Evolutionary conservation across 2,797 vertebrate genomes (phyloP).

Genomic region (Tadarida brasiliensis): DNA sequence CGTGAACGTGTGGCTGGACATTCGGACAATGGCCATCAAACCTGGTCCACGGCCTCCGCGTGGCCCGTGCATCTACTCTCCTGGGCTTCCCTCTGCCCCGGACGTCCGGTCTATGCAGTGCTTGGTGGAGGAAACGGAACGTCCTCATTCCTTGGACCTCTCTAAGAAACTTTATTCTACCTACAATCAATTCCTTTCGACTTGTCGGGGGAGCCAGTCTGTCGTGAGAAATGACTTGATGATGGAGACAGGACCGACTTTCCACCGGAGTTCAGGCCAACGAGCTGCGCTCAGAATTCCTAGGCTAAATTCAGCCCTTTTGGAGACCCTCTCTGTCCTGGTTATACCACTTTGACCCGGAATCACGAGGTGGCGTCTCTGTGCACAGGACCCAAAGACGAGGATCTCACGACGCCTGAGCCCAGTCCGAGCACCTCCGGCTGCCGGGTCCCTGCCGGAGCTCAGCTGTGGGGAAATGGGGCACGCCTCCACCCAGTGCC

Average conservation of each 20-base stretch:
- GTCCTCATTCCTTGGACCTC: background rate
- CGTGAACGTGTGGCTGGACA: background rate
- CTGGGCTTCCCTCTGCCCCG: too few relatives aligned
- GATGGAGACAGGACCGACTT: background rate
- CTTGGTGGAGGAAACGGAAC: background rate
- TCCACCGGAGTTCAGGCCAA: too few relatives aligned
- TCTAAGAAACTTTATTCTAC: background rate
- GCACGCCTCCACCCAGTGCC: background rate
- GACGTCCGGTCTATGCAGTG: background rate
- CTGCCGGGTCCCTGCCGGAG: background rate
- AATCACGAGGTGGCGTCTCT: background rate
- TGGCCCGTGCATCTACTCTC: background rate
- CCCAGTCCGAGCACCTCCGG: rapidly evolving
- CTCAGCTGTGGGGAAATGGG: background rate
- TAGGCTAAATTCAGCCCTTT: background rate
- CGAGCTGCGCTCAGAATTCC: background rate
- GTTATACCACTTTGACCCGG: background rate
- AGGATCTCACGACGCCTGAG: too few relatives aligned
- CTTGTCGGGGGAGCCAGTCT: background rate
- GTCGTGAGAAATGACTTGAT: background rate
- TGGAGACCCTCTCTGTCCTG: background rate
- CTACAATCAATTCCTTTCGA: background rate
- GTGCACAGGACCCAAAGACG: too few relatives aligned
- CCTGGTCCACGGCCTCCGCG: background rate
- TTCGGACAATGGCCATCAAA: background rate